phyloP scores from a whole-genome alignment of 2,797 vertebrate species.

The Anabacerthia variegaticeps region DNA sequence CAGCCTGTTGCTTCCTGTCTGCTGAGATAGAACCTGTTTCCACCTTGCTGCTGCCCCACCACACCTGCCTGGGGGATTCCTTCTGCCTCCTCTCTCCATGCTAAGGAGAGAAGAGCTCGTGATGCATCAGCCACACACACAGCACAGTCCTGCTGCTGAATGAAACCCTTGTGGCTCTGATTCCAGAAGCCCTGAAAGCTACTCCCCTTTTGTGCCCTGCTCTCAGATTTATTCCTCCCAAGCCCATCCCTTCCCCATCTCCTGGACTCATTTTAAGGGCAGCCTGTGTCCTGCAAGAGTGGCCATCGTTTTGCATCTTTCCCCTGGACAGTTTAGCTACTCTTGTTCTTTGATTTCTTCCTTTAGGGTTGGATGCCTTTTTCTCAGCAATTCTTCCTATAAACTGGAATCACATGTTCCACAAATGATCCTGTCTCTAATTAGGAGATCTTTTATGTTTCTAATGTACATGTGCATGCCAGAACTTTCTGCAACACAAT shows the following conservation, averaged over 20 bases:
- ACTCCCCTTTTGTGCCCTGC: not conserved
- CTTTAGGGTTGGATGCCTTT: constrained; percentile 19
- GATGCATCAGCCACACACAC: not conserved
- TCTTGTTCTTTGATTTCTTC: constrained; percentile 39
- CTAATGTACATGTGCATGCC: constrained; percentile 48
- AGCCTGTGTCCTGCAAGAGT: not conserved
- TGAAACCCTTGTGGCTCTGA: fast-evolving
- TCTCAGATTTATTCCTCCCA: not conserved
- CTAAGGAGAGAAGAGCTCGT: fast-evolving
- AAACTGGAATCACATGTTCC: constrained; percentile 63
- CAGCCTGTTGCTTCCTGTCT: not conserved
- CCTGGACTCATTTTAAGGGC: not conserved
- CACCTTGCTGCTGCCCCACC: fast-evolving
- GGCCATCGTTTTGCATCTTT: fast-evolving
- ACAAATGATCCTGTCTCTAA: constrained; percentile 60
- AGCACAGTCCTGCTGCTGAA: not conserved
- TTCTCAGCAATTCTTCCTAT: constrained; percentile 30
- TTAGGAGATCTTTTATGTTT: constrained; percentile 62
- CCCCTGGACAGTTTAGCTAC: not conserved
- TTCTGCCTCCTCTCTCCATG: not conserved
- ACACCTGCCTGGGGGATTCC: not conserved
- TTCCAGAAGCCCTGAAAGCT: not conserved
- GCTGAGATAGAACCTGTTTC: not conserved
- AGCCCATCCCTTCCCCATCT: not conserved
- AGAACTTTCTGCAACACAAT: constrained; percentile 16